Percentiles rank a stretch among this genome's conserved stretches.
phyloP scores from a whole-genome alignment of 1,140 invertebrate species.

The Zaprionus ornatus region DNA sequence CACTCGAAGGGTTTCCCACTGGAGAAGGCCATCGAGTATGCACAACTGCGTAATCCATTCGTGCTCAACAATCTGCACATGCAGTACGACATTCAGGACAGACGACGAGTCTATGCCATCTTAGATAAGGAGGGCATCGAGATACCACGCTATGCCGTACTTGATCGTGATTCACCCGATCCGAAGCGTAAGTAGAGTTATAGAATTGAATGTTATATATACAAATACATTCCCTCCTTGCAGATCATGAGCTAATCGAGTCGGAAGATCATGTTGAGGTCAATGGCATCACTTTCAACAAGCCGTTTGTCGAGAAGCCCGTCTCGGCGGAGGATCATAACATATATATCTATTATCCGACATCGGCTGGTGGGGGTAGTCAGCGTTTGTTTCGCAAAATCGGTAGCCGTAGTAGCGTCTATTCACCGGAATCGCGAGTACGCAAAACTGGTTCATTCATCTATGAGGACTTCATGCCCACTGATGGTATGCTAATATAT shows the following conservation, averaged over 20 bases:
- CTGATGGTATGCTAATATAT: slow-evolving; percentile 91
- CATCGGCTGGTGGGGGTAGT: slow-evolving; percentile 98
- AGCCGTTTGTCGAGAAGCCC: slow-evolving; percentile 96
- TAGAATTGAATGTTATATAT: slow-evolving; percentile 28
- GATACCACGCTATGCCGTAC: slow-evolving; percentile 98
- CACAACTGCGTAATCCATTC: slow-evolving; percentile 96
- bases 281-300: slow-evolving; percentile 98
- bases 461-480: slow-evolving; percentile 99
- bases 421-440: slow-evolving; percentile 97
- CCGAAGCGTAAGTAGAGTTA: slow-evolving; percentile 89
- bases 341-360: slow-evolving; percentile 99
- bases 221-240: slow-evolving; percentile 48
- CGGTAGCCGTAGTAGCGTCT: slow-evolving; percentile 98
- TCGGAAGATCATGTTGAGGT: slow-evolving; percentile 99
- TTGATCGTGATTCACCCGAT: slow-evolving; percentile 96
- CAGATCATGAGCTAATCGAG: slow-evolving; percentile 96
- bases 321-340: slow-evolving; percentile 99
- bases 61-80: slow-evolving; percentile 99
- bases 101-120: slow-evolving; percentile 97
- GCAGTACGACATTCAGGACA: slow-evolving; percentile 98
- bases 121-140: slow-evolving; percentile 97
- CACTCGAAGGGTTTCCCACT: slow-evolving; percentile 99
- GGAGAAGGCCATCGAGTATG: slow-evolving; percentile 99
- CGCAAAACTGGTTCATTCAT: slow-evolving; percentile 99
- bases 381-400: slow-evolving; percentile 99